These are phyloP conservation scores for Melanchra persicariae DNA, from an alignment of 2,888 invertebrate species.

Conservation along the genomic window DNA sequence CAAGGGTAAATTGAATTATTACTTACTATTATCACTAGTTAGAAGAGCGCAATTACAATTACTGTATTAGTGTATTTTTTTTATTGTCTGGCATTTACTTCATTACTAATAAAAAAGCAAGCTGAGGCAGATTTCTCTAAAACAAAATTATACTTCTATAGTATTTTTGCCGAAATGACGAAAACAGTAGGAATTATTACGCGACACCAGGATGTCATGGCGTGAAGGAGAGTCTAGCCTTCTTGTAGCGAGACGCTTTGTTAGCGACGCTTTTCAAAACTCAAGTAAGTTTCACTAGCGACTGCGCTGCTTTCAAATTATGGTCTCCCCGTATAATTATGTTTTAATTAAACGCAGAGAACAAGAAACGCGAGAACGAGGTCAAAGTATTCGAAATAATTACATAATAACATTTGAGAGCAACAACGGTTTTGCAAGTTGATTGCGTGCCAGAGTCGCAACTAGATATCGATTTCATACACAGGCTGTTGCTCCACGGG, in stretches of 20 bases:
- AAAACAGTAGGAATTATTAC: slow-evolving; percentile 49
- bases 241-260: slow-evolving; percentile 73
- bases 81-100: no score
- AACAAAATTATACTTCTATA: not conserved
- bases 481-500: no score
- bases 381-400: slow-evolving; percentile 37
- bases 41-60: not conserved
- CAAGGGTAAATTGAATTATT: slow-evolving; percentile 9
- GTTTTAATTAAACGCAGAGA: slow-evolving; percentile 62
- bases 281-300: slow-evolving; percentile 67
- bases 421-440: slow-evolving; percentile 11
- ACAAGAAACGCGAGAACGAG: slow-evolving; percentile 35
- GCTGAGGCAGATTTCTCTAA: not conserved
- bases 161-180: slow-evolving; percentile 28
- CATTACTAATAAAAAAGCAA: not conserved
- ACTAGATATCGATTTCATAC: not conserved
- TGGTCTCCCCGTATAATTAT: slow-evolving; percentile 55
- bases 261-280: slow-evolving; percentile 71
- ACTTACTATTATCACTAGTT: not conserved
- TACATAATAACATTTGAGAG: slow-evolving; percentile 26
- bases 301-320: slow-evolving; percentile 63
- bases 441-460: not conserved
- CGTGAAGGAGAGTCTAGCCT: slow-evolving; percentile 70
- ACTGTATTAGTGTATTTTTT: not conserved
- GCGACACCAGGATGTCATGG: slow-evolving; percentile 72